Percentiles rank a stretch among this genome's conserved stretches.
These are phyloP conservation scores for Drosophila kanekoi DNA, from an alignment of 2,888 invertebrate genomes.

Conservation along the genomic window DNA sequence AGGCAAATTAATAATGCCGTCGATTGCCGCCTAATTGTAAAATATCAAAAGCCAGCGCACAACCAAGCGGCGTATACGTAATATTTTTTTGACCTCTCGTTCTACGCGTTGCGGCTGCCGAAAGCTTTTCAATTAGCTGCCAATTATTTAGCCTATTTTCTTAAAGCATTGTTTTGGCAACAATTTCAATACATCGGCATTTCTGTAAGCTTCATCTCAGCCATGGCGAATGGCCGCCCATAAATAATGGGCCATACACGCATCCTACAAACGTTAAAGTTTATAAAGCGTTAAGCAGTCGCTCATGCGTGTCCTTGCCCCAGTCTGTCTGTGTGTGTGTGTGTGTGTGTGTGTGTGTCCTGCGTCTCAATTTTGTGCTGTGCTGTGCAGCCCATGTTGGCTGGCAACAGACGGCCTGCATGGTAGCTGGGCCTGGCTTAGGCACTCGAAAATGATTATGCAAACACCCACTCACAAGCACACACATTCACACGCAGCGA, in stretches of 20 bases:
- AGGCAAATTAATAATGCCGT: slow-evolving; percentile 75
- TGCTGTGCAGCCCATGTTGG: slow-evolving; percentile 53
- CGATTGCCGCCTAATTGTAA: slow-evolving; percentile 76
- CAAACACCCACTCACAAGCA: slow-evolving; percentile 62
- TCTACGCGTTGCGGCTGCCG: slow-evolving; percentile 33
- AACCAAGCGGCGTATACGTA: slow-evolving; percentile 70
- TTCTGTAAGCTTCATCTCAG: slow-evolving; percentile 12
- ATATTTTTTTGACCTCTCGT: slow-evolving; percentile 50
- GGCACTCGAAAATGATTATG: slow-evolving; percentile 67
- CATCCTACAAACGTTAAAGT: slow-evolving; percentile 31
- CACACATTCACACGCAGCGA: slow-evolving; percentile 1
- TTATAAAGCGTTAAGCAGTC: slow-evolving; percentile 44
- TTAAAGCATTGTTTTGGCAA: slow-evolving; percentile 12
- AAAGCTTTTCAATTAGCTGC: slow-evolving; percentile 75
- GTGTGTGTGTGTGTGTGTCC: slow-evolving; percentile 6
- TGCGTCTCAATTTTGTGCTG: slow-evolving; percentile 17
- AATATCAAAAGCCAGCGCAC: slow-evolving; percentile 63
- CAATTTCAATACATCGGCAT: slow-evolving; percentile 23
- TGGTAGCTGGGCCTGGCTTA: slow-evolving; percentile 4
- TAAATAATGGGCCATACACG: slow-evolving; percentile 21
- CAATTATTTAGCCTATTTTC: slow-evolving; percentile 67
- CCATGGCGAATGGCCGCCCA: slow-evolving; percentile 10
- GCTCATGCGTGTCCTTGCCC: slow-evolving; percentile 33
- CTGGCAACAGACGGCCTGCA: neutral
- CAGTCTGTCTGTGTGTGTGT: slow-evolving; percentile 1